Conservation (phyloP, 2,888 invertebrate species). For the Ramazzottius varieornatus region DNA sequence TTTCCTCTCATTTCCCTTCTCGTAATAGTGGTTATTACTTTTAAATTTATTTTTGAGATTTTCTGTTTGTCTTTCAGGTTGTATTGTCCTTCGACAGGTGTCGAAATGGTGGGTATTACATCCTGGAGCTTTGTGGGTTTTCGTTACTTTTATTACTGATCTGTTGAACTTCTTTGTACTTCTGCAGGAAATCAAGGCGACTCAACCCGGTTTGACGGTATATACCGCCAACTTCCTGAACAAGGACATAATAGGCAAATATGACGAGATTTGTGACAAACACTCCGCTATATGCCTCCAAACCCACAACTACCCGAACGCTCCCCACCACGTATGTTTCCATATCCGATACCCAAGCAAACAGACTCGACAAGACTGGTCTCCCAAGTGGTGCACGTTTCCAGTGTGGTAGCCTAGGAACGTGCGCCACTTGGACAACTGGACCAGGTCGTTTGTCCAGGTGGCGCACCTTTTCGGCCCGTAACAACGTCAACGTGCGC, state of each 20-base stretch:
- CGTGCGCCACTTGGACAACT: too few relatives aligned
- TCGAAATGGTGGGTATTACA: not conserved
- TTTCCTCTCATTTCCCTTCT: not conserved
- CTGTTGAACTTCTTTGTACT: too few relatives aligned
- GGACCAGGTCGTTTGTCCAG: too few relatives aligned
- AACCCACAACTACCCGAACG: not conserved
- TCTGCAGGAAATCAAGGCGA: slow-evolving; percentile 47
- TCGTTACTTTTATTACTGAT: too few relatives aligned
- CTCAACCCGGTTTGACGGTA: slow-evolving; percentile 69
- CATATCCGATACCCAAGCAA: too few relatives aligned
- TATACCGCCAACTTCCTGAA: slow-evolving; percentile 42
- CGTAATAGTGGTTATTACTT: not conserved
- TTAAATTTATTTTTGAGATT: not conserved
- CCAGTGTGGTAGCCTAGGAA: too few relatives aligned
- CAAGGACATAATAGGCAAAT: not conserved
- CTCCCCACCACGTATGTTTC: not conserved
- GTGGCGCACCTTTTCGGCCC: too few relatives aligned
- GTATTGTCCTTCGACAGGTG: not conserved
- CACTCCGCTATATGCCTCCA: not conserved
- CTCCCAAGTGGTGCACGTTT: too few relatives aligned
- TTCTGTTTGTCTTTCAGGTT: not conserved
- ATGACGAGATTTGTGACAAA: not conserved
- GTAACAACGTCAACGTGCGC: too few relatives aligned
- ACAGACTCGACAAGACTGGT: too few relatives aligned
- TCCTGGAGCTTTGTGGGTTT: too few relatives aligned